These are phyloP conservation scores for Camponotus floridanus DNA, from an alignment of 1,140 invertebrate genomes.

Conservation along the genomic window DNA sequence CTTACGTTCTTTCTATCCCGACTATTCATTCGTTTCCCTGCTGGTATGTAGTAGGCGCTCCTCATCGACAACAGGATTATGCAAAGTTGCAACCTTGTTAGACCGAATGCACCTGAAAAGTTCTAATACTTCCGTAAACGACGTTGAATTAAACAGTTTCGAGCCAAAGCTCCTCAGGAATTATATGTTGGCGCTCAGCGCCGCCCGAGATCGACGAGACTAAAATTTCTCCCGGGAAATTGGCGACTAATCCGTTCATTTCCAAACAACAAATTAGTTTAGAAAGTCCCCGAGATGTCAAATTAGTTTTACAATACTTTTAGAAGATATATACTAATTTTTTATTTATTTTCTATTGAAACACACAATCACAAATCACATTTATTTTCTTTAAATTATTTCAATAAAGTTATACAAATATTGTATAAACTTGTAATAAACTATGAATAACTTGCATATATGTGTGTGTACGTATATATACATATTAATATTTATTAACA, in stretches of 20 bases:
- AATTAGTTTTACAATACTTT: conserved; percentile 42
- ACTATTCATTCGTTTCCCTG: conserved; percentile 34
- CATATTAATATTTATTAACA: not conserved
- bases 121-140: conserved; percentile 64
- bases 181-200: conserved; percentile 56
- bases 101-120: conserved; percentile 63
- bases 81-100: conserved; percentile 63
- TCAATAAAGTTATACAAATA: not conserved
- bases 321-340: not conserved
- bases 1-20: not conserved
- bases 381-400: not conserved
- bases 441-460: not conserved
- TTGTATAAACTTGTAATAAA: not conserved
- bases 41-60: conserved; percentile 36
- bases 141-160: conserved; percentile 64
- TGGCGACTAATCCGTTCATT: conserved; percentile 60
- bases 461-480: too few relatives aligned
- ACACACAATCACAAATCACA: too few relatives aligned
- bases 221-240: conserved; percentile 63
- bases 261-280: conserved; percentile 63
- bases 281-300: conserved; percentile 31
- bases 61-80: conserved; percentile 62
- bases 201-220: conserved; percentile 52
- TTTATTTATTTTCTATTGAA: not conserved
- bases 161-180: conserved; percentile 55